phyloP scores from a whole-genome alignment of 2,113 vertebrate species.

The Labeo catla region DNA sequence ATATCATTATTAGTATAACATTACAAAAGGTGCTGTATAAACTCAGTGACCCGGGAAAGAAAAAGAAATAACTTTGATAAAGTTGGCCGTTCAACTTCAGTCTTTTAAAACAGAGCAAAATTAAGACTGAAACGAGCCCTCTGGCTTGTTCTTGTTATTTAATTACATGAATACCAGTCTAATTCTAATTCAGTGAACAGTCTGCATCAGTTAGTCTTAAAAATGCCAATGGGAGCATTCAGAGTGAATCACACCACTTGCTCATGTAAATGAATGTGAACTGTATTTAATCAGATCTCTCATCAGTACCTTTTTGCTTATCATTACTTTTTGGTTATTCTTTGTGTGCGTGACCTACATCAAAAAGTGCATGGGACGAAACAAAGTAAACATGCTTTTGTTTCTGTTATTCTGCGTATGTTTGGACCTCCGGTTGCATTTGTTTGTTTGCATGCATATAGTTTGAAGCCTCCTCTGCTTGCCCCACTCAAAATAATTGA shows the following conservation, averaged over 20 bases:
- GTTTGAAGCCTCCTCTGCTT: constrained; percentile 17
- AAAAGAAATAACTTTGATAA: not conserved
- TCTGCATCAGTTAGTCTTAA: constrained; percentile 2
- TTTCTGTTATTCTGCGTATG: constrained; percentile 10
- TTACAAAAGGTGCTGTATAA: not conserved
- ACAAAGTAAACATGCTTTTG: constrained; percentile 19
- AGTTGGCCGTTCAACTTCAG: not conserved
- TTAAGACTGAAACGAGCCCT: not conserved
- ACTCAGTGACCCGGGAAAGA: not conserved
- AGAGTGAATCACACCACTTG: constrained; percentile 11
- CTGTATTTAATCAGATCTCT: constrained; percentile 24
- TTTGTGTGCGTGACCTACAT: not conserved
- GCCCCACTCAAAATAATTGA: constrained; percentile 11
- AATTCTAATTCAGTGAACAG: constrained; percentile 31
- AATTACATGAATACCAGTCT: constrained; percentile 21
- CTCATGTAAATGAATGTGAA: constrained; percentile 8
- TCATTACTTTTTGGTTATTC: not conserved
- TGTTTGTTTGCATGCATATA: not conserved
- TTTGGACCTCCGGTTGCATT: not conserved
- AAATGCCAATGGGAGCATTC: constrained; percentile 9
- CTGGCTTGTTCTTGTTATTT: constrained; percentile 5
- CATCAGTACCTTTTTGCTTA: not conserved
- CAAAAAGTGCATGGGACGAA: not conserved
- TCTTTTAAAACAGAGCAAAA: not conserved
- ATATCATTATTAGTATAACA: not conserved